Base-by-base conservation (phyloP, 2,113 vertebrate genomes). In the Puffinus mauretanicus region DNA sequence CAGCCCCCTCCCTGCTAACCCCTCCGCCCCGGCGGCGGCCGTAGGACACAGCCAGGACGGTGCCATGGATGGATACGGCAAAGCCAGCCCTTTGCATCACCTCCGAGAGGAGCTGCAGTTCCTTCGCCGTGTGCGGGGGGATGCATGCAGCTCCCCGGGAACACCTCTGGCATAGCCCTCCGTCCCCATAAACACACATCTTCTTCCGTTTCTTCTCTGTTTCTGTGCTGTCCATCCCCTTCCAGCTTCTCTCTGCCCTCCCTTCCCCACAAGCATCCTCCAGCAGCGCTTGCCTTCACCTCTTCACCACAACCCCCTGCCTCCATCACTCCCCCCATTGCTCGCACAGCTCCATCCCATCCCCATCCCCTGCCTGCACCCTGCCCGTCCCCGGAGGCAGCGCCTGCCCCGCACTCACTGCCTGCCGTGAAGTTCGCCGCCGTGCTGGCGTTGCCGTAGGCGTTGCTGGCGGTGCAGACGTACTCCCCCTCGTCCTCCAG, bases 401-500 rank as follows among this genome's bases (percentile, higher is more conserved):
- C 4, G 3, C n/a, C 44, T 4, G 17, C 26, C 52, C 9, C 7
- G 3, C 61, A 76, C 97, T 97, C 95, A 98, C 98, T 88, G 4
- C 97, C 93, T 0, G 96, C 95, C 0, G 87, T 94, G 32, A 98
- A 95, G 88, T 27, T 60, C 2, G 47, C 49, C 0, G 51, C 4
- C 9, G 93, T 1, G 4, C 88, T 97, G 38, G 85, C n/a, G 1
- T 88, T 97, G 75, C 98, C 98, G 1, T 97, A 70, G 13, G 10
- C 1, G 0, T 98, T 98, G 80, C 61, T 83, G 71, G 98, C 98
- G 3, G 79, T 57, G 0, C 98, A 98, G 49, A 36, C 57, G 14
- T 98, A 98, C 72, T 77, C 9, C 0, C 98, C 98, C 84, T 97
- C 96, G 0, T 98, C 98, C 55, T 96, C 97, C 91, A 98, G 86